Base-by-base conservation (phyloP, 2,113 vertebrate species). In the Nibea coibor region DNA sequence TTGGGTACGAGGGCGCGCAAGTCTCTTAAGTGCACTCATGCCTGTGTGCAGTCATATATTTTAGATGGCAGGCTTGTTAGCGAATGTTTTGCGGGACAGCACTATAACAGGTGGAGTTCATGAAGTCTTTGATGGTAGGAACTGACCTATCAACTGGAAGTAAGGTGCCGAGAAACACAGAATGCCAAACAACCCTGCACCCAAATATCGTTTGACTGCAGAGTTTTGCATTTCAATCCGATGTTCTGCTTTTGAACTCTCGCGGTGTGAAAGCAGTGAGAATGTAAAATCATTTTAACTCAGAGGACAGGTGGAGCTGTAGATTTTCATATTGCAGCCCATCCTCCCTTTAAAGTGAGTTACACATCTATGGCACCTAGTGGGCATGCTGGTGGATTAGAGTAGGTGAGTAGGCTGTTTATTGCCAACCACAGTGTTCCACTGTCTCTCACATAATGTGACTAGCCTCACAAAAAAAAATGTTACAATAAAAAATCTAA, bases 221-320 rank as follows among this genome's bases (percentile, higher is more conserved):
- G 86, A 87, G 86, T 85, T 91, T 87, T 89, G 82, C 80, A 87
- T 84, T 88, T 85, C 73, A 87, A 77, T 83, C 75, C 75, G 4
- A 66, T 62, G 51, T 59, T 66, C 75, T 87, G 88, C 83, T 87
- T 88, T 87, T 84, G 81, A 86, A 85, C 72, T 86, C 68, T 75
- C 9, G 57, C 72, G 65, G 75, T 1, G 5, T 61, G 61, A 62
- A 77, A 82, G 84, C 63, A 72, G 50, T 42, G 47, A 79, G 81
- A 78, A 86, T 89, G 53, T 80, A 47, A 81, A 92, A 72, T 77
- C 0, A 48, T 75, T 67, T 66, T 31, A 7, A 31, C 56, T 87
- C 19, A 71, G 66, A 58, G 50, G 62, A 59, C 65, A 78, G 72
- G 80, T 72, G 69, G 61, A 69, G 78, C 78, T 72, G 56, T 63